phyloP scores from a whole-genome alignment of 2,888 invertebrate species.

The Hypsopygia costalis region DNA sequence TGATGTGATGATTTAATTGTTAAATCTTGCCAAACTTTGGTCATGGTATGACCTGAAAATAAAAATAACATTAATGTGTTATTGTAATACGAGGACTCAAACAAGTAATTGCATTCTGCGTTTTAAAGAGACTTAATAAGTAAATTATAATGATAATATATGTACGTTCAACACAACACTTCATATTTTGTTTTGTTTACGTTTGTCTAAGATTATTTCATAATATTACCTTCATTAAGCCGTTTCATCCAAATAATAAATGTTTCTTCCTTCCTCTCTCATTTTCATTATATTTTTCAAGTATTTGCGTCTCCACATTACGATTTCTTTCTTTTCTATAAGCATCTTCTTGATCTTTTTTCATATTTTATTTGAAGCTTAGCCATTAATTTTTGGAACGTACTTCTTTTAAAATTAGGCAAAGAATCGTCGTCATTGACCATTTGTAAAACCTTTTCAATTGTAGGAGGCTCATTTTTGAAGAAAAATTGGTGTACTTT shows the following conservation, averaged over 20 bases:
- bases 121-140: no score
- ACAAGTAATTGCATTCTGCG: no score
- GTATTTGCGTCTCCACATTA: not conserved
- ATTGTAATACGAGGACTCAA: no score
- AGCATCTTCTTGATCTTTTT: not conserved
- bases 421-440: not conserved
- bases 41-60: not conserved
- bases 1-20: not conserved
- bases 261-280: not conserved
- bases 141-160: no score
- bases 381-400: not conserved
- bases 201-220: no score
- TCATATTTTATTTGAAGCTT: not conserved
- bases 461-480: not conserved
- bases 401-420: not conserved
- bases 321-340: not conserved
- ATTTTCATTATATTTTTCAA: not conserved
- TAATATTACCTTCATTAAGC: not conserved
- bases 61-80: no score
- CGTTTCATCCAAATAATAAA: not conserved
- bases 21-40: not conserved
- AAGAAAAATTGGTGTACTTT: not conserved
- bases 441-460: not conserved
- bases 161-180: no score
- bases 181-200: no score